Evolutionary conservation across 2,113 vertebrate genomes (phyloP).

Genomic region (Nyctereutes procyonoides): DNA sequence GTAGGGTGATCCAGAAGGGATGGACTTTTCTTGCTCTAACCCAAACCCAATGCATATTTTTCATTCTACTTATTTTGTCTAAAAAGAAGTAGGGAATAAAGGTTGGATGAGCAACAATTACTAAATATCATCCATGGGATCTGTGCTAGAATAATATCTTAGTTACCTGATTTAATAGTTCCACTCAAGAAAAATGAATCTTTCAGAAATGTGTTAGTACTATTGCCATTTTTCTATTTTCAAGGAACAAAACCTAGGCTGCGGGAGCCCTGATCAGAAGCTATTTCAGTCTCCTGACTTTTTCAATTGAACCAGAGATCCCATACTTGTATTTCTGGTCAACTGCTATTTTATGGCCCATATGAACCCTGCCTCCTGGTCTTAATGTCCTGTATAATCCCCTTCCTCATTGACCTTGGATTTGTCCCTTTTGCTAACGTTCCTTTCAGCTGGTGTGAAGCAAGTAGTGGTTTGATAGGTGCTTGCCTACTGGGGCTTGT

Average conservation of each 20-base stretch:
- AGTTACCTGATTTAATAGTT: background rate
- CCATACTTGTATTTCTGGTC: background rate
- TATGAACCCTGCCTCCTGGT: background rate
- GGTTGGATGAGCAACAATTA: background rate
- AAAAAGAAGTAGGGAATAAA: background rate
- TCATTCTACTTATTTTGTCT: constrained; percentile 44
- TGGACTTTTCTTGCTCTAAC: constrained; percentile 24
- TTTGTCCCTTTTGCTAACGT: background rate
- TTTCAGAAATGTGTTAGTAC: background rate
- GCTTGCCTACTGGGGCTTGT: background rate
- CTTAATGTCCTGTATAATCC: background rate
- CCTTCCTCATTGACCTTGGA: background rate
- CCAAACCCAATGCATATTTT: constrained; percentile 31
- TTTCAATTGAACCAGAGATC: background rate
- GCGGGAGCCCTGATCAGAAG: background rate
- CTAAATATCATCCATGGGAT: background rate
- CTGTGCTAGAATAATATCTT: background rate
- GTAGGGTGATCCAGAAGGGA: background rate
- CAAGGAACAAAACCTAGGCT: background rate
- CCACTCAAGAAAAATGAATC: background rate
- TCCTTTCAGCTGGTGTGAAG: background rate
- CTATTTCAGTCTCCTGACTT: background rate
- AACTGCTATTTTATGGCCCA: background rate
- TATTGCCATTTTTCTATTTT: constrained; percentile 32
- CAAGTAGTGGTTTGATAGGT: background rate